Base-by-base conservation (phyloP, 2,888 invertebrate genomes). In the Carabus problematicus region DNA sequence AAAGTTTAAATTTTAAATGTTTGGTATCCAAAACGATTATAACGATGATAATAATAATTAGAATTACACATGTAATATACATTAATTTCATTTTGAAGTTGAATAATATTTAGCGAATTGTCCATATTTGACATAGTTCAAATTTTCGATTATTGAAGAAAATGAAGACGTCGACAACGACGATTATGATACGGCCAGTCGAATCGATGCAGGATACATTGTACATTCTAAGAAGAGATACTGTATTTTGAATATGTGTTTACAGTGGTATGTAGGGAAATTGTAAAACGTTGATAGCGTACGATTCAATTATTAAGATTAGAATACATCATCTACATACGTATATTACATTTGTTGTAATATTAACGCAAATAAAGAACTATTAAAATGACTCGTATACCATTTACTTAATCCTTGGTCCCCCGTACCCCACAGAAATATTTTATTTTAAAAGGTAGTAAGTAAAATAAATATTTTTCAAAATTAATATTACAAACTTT, bases 21-120 rank as follows among this genome's bases (percentile, higher is more conserved):
- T 69, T 69, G 69, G 69, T 69, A 69, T 69, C 69, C 69, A 69
- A 69, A 69, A 55, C 55, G 47, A 45, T 8, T 54, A 59, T 56
- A 29, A 29, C 6, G 29, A 29, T 29, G 6, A 29, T 29, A 29
- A 29, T 29, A 29, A 29, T 29, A 29, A 29, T 29, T 66, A 54
- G 45, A 69, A 69, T 69, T 68, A 68, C 61, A 61, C 29, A 40
- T 54, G 54, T 68, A 68, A 68, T 61, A 61, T 41, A 42, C 12
- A 56, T 47, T 69, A 55, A 69, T 61, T 68, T 61, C 68, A 68
- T 68, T 67, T 60, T 64, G 64, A 64, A 54, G 63, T 63, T 63
- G 9, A 12, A 47, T 9, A 14, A 11, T 16, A 47, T 47, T 47
- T 29, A 29, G 52, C 19, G 11, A 14, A 52, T 14, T 18, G 16